phyloP scores from a whole-genome alignment of 2,797 vertebrate genomes.

The Danio jaintianensis region DNA sequence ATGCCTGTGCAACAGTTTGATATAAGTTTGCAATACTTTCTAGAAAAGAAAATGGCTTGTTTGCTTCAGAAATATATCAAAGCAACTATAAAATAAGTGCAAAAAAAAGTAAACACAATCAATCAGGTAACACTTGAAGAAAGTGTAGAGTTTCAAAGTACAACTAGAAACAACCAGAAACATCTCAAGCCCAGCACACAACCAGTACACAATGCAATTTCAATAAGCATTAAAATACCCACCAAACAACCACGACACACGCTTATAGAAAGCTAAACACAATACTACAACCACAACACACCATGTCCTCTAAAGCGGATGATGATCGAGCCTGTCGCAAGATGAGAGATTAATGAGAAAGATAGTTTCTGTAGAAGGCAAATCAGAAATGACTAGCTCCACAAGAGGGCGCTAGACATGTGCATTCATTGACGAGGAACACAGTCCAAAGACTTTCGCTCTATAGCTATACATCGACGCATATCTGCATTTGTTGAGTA shows the following conservation, averaged over 20 bases:
- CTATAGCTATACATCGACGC: not conserved
- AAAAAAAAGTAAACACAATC: not conserved
- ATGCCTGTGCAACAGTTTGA: not conserved
- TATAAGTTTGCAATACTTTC: not conserved
- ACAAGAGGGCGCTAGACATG: constrained; percentile 13
- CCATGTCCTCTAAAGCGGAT: constrained; percentile 17
- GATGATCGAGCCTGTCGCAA: not conserved
- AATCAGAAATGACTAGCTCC: not conserved
- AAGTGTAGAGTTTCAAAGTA: not conserved
- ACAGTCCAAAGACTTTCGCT: not conserved
- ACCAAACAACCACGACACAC: not conserved
- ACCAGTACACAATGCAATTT: not conserved
- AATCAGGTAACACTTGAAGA: not conserved
- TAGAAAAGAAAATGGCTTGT: not conserved
- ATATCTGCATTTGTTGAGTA: not conserved
- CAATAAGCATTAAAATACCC: not conserved
- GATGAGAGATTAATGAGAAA: constrained; percentile 10
- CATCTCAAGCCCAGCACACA: constrained; percentile 4
- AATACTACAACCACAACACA: constrained; percentile 30
- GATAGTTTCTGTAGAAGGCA: not conserved
- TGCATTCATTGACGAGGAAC: not conserved
- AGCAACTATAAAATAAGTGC: not conserved
- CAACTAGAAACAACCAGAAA: constrained; percentile 11
- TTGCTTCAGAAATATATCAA: constrained; percentile 23
- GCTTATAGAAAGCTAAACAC: not conserved